Evolutionary conservation across 2,888 invertebrate genomes (phyloP).

Genomic region (Theristus sp.): DNA sequence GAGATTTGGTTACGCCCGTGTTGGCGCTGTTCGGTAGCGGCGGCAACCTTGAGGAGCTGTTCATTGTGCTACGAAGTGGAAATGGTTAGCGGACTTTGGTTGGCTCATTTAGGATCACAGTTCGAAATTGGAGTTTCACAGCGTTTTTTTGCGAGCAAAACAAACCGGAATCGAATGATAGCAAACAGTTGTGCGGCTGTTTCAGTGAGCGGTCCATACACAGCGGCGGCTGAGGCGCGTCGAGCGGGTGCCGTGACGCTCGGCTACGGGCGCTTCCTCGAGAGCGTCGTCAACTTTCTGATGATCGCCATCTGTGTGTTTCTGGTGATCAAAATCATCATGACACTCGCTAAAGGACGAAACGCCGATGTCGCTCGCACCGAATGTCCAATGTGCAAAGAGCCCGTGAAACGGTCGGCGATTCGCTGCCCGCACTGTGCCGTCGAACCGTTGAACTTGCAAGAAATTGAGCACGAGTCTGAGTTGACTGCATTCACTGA

Average conservation of each 20-base stretch:
- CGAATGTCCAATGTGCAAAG: neutral
- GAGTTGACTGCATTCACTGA: too few relatives aligned
- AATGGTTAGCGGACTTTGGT: neutral
- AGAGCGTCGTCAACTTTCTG: neutral
- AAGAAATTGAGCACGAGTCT: too few relatives aligned
- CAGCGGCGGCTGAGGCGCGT: neutral
- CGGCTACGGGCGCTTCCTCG: neutral
- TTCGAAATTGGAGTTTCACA: too few relatives aligned
- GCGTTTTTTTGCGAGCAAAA: too few relatives aligned
- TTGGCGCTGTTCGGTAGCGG: neutral
- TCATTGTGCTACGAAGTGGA: neutral
- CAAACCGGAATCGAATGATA: too few relatives aligned
- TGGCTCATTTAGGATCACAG: too few relatives aligned
- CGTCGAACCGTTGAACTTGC: neutral
- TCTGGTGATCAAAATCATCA: neutral
- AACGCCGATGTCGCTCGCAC: neutral
- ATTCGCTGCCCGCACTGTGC: neutral
- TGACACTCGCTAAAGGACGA: neutral
- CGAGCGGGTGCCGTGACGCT: neutral
- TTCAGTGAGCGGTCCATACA: neutral
- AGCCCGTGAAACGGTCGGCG: neutral
- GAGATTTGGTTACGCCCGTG: neutral
- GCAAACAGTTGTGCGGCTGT: neutral
- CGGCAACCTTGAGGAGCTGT: neutral
- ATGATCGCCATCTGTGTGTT: neutral